These are phyloP conservation scores for Tragelaphus strepsiceros DNA, from an alignment of 2,113 vertebrate genomes.

Conservation along the genomic window DNA sequence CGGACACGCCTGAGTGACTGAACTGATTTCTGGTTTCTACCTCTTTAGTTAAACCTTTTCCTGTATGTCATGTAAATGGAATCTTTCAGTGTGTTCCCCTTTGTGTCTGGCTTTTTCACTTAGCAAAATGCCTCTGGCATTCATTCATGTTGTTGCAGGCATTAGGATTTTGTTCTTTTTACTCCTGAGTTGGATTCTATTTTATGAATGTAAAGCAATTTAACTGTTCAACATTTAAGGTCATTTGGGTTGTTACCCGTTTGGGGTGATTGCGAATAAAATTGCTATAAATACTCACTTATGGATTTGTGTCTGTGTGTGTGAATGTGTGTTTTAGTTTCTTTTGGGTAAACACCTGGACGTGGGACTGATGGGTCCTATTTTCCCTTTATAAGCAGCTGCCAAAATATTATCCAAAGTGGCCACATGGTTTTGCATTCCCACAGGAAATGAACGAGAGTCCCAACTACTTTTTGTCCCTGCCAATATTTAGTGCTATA, in stretches of 20 bases:
- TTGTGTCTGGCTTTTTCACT: background rate
- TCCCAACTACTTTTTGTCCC: background rate
- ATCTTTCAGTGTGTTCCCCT: background rate
- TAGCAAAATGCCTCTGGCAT: background rate
- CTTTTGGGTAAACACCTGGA: background rate
- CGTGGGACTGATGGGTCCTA: background rate
- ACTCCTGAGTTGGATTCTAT: background rate
- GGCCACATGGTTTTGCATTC: background rate
- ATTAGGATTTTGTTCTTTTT: background rate
- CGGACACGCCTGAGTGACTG: too few species aligned
- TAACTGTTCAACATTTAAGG: background rate
- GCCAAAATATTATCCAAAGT: background rate
- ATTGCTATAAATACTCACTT: background rate
- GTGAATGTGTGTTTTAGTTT: background rate
- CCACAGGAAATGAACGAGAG: background rate
- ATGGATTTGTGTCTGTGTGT: background rate
- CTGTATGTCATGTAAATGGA: background rate
- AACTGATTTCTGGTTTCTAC: background rate
- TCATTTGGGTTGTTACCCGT: background rate
- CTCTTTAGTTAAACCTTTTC: background rate
- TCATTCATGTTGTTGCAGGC: background rate
- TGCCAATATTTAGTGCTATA: background rate
- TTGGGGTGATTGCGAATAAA: background rate
- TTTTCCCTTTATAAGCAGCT: background rate
- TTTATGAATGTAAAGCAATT: background rate